Conservation (phyloP, 2,113 vertebrate genomes). For the Aix galericulata region DNA sequence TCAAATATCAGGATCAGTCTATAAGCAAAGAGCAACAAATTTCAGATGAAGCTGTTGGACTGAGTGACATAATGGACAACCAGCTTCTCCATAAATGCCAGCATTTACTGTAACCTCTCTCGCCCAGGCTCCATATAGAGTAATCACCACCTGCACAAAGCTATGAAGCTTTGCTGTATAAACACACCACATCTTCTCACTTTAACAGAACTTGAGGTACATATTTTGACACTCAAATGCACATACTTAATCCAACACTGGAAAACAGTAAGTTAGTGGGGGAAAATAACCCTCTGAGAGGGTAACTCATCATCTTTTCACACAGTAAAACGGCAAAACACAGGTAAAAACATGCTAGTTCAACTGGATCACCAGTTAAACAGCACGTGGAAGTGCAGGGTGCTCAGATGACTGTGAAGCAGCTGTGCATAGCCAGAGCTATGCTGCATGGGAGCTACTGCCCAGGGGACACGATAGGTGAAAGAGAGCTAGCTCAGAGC, state of each 20-base stretch:
- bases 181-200: neutral
- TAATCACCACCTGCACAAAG: neutral
- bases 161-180: neutral
- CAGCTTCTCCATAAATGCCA: slow-evolving; percentile 21
- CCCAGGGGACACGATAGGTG: neutral
- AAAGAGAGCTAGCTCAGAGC: neutral
- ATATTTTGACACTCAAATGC: neutral
- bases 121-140: neutral
- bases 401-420: neutral
- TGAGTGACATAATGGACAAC: neutral
- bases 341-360: neutral
- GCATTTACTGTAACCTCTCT: neutral
- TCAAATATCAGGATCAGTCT: slow-evolving; percentile 26
- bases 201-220: neutral
- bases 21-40: slow-evolving; percentile 49
- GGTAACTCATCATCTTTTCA: neutral
- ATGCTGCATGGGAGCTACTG: rapidly evolving
- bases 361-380: neutral
- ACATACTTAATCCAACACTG: neutral
- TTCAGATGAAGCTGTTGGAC: slow-evolving; percentile 37
- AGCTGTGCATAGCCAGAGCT: neutral
- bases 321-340: neutral
- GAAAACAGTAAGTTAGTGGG: neutral
- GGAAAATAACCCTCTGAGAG: neutral
- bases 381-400: neutral